Evolutionary conservation across 2,113 vertebrate species (phyloP), one percentile per base, ranked within the genome.

Genomic region (Python bivittatus): DNA sequence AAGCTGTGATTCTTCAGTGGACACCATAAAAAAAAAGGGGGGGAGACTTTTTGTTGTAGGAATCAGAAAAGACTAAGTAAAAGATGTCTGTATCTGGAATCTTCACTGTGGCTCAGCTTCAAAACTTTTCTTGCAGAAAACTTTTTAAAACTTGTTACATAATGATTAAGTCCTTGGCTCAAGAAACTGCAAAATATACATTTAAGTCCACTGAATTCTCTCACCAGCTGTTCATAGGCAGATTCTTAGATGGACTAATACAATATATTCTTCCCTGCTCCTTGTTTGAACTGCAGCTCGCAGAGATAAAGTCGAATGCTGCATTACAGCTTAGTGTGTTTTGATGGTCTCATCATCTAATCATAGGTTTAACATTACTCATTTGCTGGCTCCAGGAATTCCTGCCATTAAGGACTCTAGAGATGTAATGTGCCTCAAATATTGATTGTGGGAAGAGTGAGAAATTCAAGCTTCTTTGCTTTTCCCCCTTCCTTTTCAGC

Each of bases 351-450:
- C 98, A 97, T 97, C 98, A 98, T 97, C 98, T 97, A 97, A 98
- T 99, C 98, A 97, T 97, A 98, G 97, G 98, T 98, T 98, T 99
- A 98, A 98, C 98, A 98, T 99, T 99, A 99, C 98, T 97, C 98
- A 98, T 98, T 98, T 98, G 96, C 97, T 96, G 97, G 98, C 98
- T 99, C 98, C 98, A 98, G 97, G 97, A 98, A 98, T 98, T 98
- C 98, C 98, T 98, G 98, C 98, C 98, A 99, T 99, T 99, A 99
- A 97, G 96, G 98, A 97, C 98, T 98, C 98, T 95, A 95, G 98
- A 98, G 99, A 99, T 98, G 98, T 98, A 99, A 99, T 98, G 98
- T 98, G 98, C 98, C 98, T 98, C 98, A 98, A 96, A 98, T 99
- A 99, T 99, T 97, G 98, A 99, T 99, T 98, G 98, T 97, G 96